Evolutionary conservation across 1,140 invertebrate genomes (phyloP).

Genomic region (Aphelinus certus): DNA sequence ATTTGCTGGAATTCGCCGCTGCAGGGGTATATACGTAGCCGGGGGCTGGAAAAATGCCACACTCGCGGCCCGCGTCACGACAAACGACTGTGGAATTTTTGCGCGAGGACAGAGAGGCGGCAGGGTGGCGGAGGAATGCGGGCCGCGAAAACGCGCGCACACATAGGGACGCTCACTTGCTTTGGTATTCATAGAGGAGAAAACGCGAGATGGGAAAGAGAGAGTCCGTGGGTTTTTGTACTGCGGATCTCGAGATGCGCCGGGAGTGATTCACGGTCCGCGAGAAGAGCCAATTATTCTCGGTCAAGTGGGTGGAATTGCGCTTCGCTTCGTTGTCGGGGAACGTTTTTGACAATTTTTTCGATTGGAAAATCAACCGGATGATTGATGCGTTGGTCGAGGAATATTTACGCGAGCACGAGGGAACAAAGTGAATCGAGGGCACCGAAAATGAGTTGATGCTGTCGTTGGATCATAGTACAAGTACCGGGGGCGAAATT

Average conservation of each 20-base stretch:
- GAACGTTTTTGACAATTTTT: slow-evolving; percentile 22
- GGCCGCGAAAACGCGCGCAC: background rate
- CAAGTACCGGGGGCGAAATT: too few relatives aligned
- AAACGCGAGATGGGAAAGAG: background rate
- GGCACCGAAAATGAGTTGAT: too few relatives aligned
- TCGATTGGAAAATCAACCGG: too few relatives aligned
- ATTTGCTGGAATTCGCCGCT: slow-evolving; percentile 1
- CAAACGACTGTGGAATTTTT: background rate
- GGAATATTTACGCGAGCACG: too few relatives aligned
- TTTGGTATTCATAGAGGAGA: slow-evolving; percentile 20
- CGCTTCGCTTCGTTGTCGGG: background rate
- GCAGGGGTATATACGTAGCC: background rate
- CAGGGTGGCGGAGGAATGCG: slow-evolving; percentile 8
- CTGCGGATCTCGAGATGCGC: background rate
- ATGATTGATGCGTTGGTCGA: too few relatives aligned
- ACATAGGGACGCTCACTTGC: background rate
- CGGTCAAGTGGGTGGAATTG: background rate
- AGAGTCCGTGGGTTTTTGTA: background rate
- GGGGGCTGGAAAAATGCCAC: background rate
- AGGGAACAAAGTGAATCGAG: too few relatives aligned
- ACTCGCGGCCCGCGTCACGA: too few relatives aligned
- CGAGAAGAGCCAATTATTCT: slow-evolving; percentile 10
- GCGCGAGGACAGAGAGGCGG: background rate
- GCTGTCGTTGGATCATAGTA: too few relatives aligned
- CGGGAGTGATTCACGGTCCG: slow-evolving; percentile 3